These are phyloP conservation scores for Congeria kusceri DNA, from an alignment of 2,888 invertebrate genomes.

Conservation along the genomic window DNA sequence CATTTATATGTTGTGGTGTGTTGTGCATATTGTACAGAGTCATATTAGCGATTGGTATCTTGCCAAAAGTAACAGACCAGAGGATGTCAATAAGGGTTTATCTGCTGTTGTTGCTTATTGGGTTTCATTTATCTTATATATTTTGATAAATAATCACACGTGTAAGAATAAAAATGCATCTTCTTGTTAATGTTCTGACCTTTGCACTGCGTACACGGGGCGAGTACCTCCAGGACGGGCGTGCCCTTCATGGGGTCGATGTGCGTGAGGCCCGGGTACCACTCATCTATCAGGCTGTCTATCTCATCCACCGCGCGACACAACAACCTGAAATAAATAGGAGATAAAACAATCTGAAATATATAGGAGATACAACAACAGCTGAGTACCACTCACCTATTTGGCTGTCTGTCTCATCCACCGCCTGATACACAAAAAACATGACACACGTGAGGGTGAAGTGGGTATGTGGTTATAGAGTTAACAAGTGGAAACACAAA, in stretches of 20 bases:
- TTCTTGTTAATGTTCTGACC: constrained; percentile 58
- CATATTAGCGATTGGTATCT: too few relatives aligned
- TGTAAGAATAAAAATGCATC: too few relatives aligned
- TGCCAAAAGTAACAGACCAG: too few relatives aligned
- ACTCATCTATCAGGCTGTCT: constrained; percentile 83
- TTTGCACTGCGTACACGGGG: constrained; percentile 76
- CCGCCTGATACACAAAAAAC: neutral
- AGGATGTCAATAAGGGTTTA: too few relatives aligned
- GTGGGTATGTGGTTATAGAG: too few relatives aligned
- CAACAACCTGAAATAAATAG: constrained; percentile 70
- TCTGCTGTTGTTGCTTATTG: too few relatives aligned
- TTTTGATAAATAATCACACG: too few relatives aligned
- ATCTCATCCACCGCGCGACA: constrained; percentile 81
- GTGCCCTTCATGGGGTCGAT: constrained; percentile 79
- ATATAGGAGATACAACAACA: neutral
- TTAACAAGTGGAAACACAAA: too few relatives aligned
- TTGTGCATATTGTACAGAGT: too few relatives aligned
- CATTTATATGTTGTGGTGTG: too few relatives aligned
- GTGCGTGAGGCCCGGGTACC: constrained; percentile 83
- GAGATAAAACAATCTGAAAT: neutral
- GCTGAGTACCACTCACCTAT: neutral
- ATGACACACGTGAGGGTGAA: neutral
- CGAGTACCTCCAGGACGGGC: constrained; percentile 75
- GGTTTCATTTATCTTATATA: too few relatives aligned
- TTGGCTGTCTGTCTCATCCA: too few relatives aligned